Percentiles rank a stretch among this genome's conserved stretches.
Evolutionary conservation across 2,797 vertebrate genomes (phyloP).

Genomic region (Rhinella marina): DNA sequence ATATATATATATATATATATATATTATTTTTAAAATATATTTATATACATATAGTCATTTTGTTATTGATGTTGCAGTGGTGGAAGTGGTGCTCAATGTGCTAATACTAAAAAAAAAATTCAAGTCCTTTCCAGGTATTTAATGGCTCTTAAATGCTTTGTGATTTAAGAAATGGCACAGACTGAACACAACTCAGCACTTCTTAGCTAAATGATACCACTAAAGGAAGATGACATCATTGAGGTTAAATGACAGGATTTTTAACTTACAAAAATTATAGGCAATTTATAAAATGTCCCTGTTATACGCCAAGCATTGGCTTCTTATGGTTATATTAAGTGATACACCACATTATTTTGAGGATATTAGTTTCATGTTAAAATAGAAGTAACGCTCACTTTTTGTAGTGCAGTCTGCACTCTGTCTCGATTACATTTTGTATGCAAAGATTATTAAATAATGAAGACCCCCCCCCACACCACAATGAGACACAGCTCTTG

Average conservation of each 20-base stretch:
- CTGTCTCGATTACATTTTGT: too few species aligned
- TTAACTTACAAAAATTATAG: conserved; percentile 53
- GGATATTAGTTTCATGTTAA: not conserved
- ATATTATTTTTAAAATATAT: conserved; percentile 46
- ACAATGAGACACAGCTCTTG: too few species aligned
- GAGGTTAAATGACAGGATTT: conserved; percentile 58
- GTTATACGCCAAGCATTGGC: not conserved
- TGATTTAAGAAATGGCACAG: conserved; percentile 63
- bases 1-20: too few species aligned
- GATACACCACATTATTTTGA: conserved; percentile 39
- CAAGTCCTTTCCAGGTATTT: conserved; percentile 65
- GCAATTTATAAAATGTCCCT: conserved; percentile 45
- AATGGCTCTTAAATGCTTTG: conserved; percentile 70
- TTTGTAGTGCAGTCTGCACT: not conserved
- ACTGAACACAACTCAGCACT: conserved; percentile 49
- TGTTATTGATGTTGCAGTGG: conserved; percentile 2
- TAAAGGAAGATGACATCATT: conserved; percentile 56
- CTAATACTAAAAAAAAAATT: conserved; percentile 58
- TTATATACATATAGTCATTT: conserved; percentile 35
- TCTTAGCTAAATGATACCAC: conserved; percentile 38
- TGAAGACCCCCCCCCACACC: too few species aligned
- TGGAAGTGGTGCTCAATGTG: conserved; percentile 40
- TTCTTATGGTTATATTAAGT: conserved; percentile 33
- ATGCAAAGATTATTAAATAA: too few species aligned
- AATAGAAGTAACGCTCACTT: not conserved